Evolutionary conservation across 2,888 invertebrate genomes (phyloP), one percentile per base, ranked within the genome.

Genomic region (Epirrhoe tristata): DNA sequence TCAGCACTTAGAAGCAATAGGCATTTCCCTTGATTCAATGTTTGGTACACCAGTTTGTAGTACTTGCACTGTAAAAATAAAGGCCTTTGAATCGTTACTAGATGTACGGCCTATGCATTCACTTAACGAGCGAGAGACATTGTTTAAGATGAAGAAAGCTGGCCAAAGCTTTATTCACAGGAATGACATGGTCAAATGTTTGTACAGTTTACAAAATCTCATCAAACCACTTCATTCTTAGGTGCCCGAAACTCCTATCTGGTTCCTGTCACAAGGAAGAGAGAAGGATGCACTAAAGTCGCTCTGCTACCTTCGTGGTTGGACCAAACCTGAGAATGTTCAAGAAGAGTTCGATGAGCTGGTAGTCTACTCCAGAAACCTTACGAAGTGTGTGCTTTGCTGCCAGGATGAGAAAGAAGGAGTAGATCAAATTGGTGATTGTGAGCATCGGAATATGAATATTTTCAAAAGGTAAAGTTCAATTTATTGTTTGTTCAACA

Each of bases 161-260:
- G n/a, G n/a, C n/a, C n/a, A n/a, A n/a, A n/a, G n/a, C n/a, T n/a
- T n/a, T n/a, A n/a, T n/a, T n/a, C n/a, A n/a, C n/a, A n/a, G n/a
- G n/a, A n/a, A n/a, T n/a, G n/a, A n/a, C n/a, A n/a, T n/a, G n/a
- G n/a, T n/a, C n/a, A n/a, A n/a, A n/a, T n/a, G n/a, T n/a, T n/a
- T n/a, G n/a, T n/a, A n/a, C n/a, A n/a, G n/a, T n/a, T n/a, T n/a
- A n/a, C n/a, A n/a, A n/a, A n/a, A n/a, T n/a, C n/a, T n/a, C n/a
- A n/a, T n/a, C n/a, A n/a, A n/a, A n/a, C n/a, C n/a, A n/a, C n/a
- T n/a, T n/a, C n/a, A n/a, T n/a, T n/a, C n/a, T 10, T 65, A 94
- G 94, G 90, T 94, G 0, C 95, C 95, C 7, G 95, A 95, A 79
- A 94, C 94, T 0, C 95, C 95, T 32, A 86, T 94, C 16, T 95